Conservation (phyloP, 2,888 invertebrate genomes). For the Rambutsinella grinnellia region DNA sequence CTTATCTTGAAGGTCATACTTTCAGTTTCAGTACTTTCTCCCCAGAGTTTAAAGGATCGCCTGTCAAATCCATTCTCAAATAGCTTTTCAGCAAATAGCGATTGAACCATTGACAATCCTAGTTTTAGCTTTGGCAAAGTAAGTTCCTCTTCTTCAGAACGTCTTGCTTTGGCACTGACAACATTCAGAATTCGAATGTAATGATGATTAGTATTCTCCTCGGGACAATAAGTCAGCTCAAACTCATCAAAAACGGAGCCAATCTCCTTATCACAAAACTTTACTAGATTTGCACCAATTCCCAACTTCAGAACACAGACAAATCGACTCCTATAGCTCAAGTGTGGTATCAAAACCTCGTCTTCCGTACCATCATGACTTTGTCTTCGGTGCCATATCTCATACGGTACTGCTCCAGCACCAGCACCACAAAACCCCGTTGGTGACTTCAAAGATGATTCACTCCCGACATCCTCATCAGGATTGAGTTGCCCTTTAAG, state of each 20-base stretch:
- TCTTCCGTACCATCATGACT: constrained; percentile 12
- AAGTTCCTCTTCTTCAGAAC: constrained; percentile 72
- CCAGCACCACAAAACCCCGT: not conserved
- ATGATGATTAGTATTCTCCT: constrained; percentile 24
- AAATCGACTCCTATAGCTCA: constrained; percentile 34
- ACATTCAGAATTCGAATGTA: constrained; percentile 39
- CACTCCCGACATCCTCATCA: constrained; percentile 26
- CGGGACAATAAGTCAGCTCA: constrained; percentile 26
- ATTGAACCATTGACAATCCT: constrained; percentile 85
- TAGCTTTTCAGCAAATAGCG: constrained; percentile 88
- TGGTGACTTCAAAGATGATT: not conserved
- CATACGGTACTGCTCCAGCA: constrained; percentile 10
- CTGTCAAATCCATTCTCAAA: constrained; percentile 82
- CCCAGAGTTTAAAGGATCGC: constrained; percentile 85
- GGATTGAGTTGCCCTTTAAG: constrained; percentile 40
- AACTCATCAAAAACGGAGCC: constrained; percentile 39
- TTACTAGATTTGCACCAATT: constrained; percentile 38
- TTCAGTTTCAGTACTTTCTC: constrained; percentile 77
- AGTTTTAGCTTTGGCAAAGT: constrained; percentile 76
- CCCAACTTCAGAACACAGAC: constrained; percentile 31
- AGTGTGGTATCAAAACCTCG: constrained; percentile 12
- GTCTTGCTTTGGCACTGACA: constrained; percentile 36
- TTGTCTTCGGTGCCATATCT: constrained; percentile 18
- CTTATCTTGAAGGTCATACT: constrained; percentile 77
- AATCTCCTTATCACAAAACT: constrained; percentile 39